Evolutionary conservation across 2,888 invertebrate genomes (phyloP).

Genomic region (Blastobasis adustella): DNA sequence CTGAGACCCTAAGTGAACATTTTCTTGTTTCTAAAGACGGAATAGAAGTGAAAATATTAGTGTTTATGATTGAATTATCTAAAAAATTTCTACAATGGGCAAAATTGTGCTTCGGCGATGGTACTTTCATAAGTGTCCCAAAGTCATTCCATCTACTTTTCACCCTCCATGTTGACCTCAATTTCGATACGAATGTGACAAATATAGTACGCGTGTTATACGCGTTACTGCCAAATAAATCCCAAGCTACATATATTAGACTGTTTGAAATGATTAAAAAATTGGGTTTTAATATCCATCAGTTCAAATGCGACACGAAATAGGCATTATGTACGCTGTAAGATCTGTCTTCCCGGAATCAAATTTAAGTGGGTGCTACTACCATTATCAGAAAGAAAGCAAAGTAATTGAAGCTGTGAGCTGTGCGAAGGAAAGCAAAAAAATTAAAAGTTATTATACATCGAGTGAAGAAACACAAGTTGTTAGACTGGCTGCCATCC

Average conservation of each 20-base stretch:
- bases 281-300: background rate
- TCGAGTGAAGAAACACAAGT: constrained; percentile 2
- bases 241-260: background rate
- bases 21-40: constrained; percentile 8
- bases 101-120: constrained; percentile 2
- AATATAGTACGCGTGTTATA: constrained; percentile 1
- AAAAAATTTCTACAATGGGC: constrained; percentile 3
- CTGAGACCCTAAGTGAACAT: background rate
- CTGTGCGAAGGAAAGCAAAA: background rate
- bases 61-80: constrained; percentile 3
- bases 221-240: constrained; percentile 3
- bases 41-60: constrained; percentile 6
- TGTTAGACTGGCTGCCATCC: background rate
- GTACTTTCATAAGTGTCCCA: constrained; percentile 5
- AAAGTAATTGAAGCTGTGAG: too few species aligned
- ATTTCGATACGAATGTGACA: constrained; percentile 2
- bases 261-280: constrained; percentile 1
- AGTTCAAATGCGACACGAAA: constrained; percentile 2
- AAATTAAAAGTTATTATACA: background rate
- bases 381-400: constrained; percentile 1
- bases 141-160: constrained; percentile 6
- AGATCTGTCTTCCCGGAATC: constrained; percentile 1
- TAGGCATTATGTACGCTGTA: constrained; percentile 3
- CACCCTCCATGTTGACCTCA: constrained; percentile 5
- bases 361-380: constrained; percentile 1